A percentile compares a stretch with the other conserved stretches of the same genome.
These are phyloP conservation scores for Arnoldichthys spilopterus DNA, from an alignment of 2,797 vertebrate species.

Conservation along the genomic window DNA sequence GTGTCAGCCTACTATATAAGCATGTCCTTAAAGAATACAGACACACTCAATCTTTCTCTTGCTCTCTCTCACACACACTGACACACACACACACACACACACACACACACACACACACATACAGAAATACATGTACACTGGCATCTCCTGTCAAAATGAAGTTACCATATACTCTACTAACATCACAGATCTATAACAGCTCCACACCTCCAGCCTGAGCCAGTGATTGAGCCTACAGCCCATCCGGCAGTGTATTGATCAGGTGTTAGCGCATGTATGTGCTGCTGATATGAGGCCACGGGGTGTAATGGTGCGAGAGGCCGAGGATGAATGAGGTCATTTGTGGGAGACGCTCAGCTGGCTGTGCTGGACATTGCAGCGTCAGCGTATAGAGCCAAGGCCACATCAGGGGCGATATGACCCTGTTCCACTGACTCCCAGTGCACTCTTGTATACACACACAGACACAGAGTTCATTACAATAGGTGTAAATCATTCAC, in stretches of 20 bases:
- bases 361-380: conserved; percentile 77
- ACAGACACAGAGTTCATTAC: conserved; percentile 17
- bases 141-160: conserved; percentile 34
- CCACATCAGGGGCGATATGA: conserved; percentile 79
- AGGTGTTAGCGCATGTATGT: conserved; percentile 49
- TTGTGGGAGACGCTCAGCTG: conserved; percentile 76
- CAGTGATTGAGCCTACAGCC: conserved; percentile 31
- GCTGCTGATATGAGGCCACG: conserved; percentile 50
- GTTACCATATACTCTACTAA: conserved; percentile 40
- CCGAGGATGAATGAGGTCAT: conserved; percentile 83
- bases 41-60: background rate
- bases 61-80: background rate
- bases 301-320: conserved; percentile 83
- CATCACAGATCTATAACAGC: conserved; percentile 43
- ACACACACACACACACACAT: conserved; percentile 38
- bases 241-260: conserved; percentile 43
- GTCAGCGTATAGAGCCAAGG: conserved; percentile 76
- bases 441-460: conserved; percentile 57
- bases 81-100: conserved; percentile 39
- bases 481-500: background rate
- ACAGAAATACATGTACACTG: conserved; percentile 9
- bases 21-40: conserved; percentile 12
- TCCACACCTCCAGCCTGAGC: conserved; percentile 20
- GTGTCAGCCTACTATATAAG: conserved; percentile 41
- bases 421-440: conserved; percentile 74